A percentile compares a stretch with the other conserved stretches of the same genome.
Conservation (phyloP, 2,888 invertebrate species). For the Drosophila fungiperda region DNA sequence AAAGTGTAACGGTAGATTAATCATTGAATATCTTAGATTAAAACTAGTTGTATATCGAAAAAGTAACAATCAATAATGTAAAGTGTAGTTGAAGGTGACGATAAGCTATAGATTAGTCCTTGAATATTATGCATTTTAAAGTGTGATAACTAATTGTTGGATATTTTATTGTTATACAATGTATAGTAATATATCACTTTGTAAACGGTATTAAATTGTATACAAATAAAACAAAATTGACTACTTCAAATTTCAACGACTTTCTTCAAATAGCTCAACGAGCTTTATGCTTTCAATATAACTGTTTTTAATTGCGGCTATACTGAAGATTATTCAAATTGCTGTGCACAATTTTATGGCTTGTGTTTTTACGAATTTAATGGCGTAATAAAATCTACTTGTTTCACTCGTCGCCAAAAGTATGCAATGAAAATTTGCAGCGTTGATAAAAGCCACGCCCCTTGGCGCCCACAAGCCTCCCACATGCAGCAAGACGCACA, state of each 20-base stretch:
- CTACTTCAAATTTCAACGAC: not conserved
- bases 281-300: not conserved
- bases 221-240: not conserved
- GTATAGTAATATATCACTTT: not conserved
- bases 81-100: not conserved
- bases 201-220: not conserved
- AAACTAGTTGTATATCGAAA: not conserved
- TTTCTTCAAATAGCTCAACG: not conserved
- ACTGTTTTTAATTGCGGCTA: not conserved
- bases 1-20: not conserved
- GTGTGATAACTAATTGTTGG: not conserved
- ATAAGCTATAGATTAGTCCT: not conserved
- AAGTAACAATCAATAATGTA: not conserved
- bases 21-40: not conserved
- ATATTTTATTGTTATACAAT: not conserved
- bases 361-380: conserved; percentile 36
- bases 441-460: conserved; percentile 31
- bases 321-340: conserved; percentile 12
- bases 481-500: conserved; percentile 12
- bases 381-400: conserved; percentile 34
- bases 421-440: conserved; percentile 61
- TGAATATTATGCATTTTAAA: not conserved
- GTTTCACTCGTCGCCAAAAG: conserved; percentile 45
- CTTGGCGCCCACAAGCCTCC: not conserved
- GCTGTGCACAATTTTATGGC: conserved; percentile 18